A percentile compares a stretch with the other conserved stretches of the same genome.
Conservation (phyloP, 2,113 vertebrate species). For the Calidris pugnax region DNA sequence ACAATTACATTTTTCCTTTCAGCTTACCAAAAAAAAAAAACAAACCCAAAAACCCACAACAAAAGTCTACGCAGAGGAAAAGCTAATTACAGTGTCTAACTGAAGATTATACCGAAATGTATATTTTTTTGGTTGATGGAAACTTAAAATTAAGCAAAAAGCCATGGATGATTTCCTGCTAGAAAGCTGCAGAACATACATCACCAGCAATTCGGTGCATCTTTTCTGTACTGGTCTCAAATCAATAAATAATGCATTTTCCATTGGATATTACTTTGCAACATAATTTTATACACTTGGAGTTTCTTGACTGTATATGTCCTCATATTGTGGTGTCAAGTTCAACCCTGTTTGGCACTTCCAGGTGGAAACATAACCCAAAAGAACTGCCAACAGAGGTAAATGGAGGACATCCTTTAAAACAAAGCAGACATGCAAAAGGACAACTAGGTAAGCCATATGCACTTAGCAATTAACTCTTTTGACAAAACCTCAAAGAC, state of each 20-base stretch:
- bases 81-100: background rate
- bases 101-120: background rate
- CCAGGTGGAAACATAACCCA: background rate
- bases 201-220: background rate
- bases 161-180: background rate
- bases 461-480: background rate
- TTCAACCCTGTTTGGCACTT: background rate
- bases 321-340: background rate
- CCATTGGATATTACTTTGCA: background rate
- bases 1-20: background rate
- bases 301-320: background rate
- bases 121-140: background rate
- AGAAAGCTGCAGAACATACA: background rate
- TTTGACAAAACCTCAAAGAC: background rate
- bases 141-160: background rate
- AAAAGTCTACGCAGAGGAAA: background rate
- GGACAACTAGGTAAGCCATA: background rate
- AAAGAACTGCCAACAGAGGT: background rate
- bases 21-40: background rate
- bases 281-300: background rate
- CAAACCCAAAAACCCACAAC: no score
- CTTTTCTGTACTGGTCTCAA: background rate
- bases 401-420: background rate
- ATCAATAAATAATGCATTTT: background rate
- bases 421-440: background rate